These are phyloP conservation scores for Erethizon dorsatum DNA, from an alignment of 2,797 vertebrate genomes.

Conservation along the genomic window DNA sequence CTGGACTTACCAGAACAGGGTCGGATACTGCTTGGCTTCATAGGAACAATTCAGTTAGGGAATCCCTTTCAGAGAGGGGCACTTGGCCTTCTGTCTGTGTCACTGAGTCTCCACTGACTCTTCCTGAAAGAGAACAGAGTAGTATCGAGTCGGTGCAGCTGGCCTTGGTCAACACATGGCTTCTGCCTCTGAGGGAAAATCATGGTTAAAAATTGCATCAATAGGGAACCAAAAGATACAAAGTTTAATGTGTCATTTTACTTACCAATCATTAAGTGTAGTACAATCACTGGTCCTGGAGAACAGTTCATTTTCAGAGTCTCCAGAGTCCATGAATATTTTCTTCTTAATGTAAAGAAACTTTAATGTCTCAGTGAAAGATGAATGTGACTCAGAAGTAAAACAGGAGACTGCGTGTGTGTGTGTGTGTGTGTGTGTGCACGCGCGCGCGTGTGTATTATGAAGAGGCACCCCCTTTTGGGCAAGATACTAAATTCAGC, in stretches of 20 bases:
- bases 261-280: conserved; percentile 70
- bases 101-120: conserved; percentile 42
- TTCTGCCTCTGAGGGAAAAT: neutral
- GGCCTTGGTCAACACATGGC: neutral
- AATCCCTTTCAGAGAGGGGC: neutral
- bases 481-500: neutral
- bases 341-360: neutral
- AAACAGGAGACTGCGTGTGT: neutral
- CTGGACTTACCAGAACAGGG: conserved; percentile 73
- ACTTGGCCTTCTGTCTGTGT: neutral
- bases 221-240: neutral
- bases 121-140: neutral
- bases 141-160: neutral
- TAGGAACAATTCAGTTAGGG: conserved; percentile 36
- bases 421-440: too few species aligned
- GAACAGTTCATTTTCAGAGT: conserved; percentile 45
- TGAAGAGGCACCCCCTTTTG: conserved; percentile 25
- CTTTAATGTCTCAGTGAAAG: neutral
- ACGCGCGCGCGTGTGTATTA: neutral
- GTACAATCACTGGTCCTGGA: conserved; percentile 19
- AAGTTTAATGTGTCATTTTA: neutral
- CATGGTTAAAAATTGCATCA: neutral
- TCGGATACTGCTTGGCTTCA: neutral
- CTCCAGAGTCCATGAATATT: neutral
- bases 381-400: neutral